These are phyloP conservation scores for Venturia canescens DNA, from an alignment of 1,140 invertebrate genomes.

Conservation along the genomic window DNA sequence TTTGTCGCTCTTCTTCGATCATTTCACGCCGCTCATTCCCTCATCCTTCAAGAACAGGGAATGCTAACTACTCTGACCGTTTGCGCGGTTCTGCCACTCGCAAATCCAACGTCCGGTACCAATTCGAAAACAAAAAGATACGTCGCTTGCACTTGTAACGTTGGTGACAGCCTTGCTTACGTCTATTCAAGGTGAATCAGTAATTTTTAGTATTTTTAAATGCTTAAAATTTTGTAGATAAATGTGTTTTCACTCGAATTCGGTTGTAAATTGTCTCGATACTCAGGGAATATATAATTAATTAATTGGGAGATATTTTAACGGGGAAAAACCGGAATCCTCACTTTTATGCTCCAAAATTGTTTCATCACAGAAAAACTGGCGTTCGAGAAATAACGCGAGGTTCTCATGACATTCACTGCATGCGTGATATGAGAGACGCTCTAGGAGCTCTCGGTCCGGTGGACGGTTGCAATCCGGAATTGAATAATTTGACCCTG, in stretches of 20 bases:
- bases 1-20: constrained; percentile 89
- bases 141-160: constrained; percentile 93
- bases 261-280: no score
- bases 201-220: constrained; percentile 47
- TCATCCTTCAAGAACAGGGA: constrained; percentile 91
- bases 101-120: constrained; percentile 60
- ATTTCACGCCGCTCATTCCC: constrained; percentile 91
- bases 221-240: no score
- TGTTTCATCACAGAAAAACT: constrained; percentile 58
- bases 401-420: constrained; percentile 93
- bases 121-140: constrained; percentile 78
- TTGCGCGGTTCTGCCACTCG: constrained; percentile 84
- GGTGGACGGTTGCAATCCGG: constrained; percentile 92
- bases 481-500: constrained; percentile 93
- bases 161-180: constrained; percentile 93
- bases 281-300: no score
- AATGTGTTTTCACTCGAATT: no score
- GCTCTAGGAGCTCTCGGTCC: constrained; percentile 93
- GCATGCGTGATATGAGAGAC: constrained; percentile 94
- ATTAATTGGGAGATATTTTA: no score
- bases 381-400: constrained; percentile 71
- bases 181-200: constrained; percentile 84
- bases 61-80: constrained; percentile 92
- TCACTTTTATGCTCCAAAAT: no score
- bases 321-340: no score